Conservation (phyloP, 2,797 vertebrate species). For the Epinephelus malabaricus region DNA sequence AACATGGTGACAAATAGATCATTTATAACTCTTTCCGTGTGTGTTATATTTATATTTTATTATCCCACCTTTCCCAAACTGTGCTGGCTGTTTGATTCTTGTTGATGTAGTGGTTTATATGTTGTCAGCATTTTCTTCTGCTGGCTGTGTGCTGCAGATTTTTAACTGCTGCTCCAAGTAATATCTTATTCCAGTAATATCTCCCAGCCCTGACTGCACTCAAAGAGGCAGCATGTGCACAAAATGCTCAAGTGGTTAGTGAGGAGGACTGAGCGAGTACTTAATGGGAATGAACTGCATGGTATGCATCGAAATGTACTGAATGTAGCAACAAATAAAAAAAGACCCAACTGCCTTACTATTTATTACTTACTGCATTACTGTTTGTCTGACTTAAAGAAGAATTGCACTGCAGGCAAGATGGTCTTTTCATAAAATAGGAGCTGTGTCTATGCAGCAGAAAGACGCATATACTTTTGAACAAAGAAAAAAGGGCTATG, state of each 20-base stretch:
- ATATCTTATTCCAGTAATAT: conserved; percentile 8
- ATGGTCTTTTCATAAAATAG: no score
- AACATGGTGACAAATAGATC: not conserved
- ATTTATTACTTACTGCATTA: no score
- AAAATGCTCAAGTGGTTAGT: not conserved
- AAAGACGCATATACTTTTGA: no score
- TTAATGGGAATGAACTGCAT: not conserved
- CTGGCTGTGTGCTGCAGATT: conserved; percentile 17
- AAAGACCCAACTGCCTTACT: not conserved
- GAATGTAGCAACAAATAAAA: conserved; percentile 2
- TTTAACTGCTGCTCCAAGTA: conserved; percentile 31
- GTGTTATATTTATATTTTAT: not conserved
- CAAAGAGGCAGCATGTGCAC: not conserved
- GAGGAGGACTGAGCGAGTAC: not conserved
- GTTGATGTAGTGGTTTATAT: conserved; percentile 23
- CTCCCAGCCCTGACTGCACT: conserved; percentile 1
- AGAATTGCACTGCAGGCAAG: no score
- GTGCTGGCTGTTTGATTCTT: conserved; percentile 15
- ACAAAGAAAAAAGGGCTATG: no score
- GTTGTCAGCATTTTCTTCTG: conserved; percentile 22
- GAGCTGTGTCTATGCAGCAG: no score
- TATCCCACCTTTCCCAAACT: not conserved
- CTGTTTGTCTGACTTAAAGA: not conserved
- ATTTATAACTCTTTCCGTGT: not conserved
- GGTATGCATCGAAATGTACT: not conserved